Evolutionary conservation across 2,113 vertebrate genomes (phyloP).

Genomic region (Clarias batrachus): DNA sequence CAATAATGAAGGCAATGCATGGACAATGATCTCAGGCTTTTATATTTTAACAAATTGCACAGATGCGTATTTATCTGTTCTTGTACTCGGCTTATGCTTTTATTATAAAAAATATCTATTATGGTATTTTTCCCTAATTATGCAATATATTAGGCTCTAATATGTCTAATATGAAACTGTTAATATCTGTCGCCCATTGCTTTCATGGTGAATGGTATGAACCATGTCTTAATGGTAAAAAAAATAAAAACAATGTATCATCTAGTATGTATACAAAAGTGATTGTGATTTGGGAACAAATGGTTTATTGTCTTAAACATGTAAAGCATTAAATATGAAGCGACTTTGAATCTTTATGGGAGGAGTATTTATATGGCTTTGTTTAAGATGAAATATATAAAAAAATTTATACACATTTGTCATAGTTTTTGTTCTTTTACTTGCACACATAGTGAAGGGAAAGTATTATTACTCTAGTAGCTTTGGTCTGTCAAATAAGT

Average conservation of each 20-base stretch:
- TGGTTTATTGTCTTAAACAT: slow-evolving; percentile 47
- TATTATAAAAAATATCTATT: slow-evolving; percentile 20
- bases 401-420: slow-evolving; percentile 44
- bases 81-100: slow-evolving; percentile 20
- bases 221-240: slow-evolving; percentile 14
- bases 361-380: slow-evolving; percentile 55
- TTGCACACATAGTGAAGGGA: not conserved
- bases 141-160: too few relatives aligned
- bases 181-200: not conserved
- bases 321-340: slow-evolving; percentile 36
- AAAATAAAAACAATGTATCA: not conserved
- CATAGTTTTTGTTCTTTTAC: not conserved
- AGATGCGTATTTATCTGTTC: slow-evolving; percentile 14
- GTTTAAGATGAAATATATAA: slow-evolving; percentile 41
- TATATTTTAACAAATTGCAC: slow-evolving; percentile 40
- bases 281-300: slow-evolving; percentile 33
- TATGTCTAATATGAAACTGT: not conserved
- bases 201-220: not conserved
- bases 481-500: not conserved
- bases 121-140: slow-evolving; percentile 22
- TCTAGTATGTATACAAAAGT: not conserved
- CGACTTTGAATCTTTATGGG: slow-evolving; percentile 32
- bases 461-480: too few relatives aligned
- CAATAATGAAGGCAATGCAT: slow-evolving; percentile 15
- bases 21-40: slow-evolving; percentile 41